Conservation (phyloP, 2,888 invertebrate species). For the Drosophila kambysellisi region DNA sequence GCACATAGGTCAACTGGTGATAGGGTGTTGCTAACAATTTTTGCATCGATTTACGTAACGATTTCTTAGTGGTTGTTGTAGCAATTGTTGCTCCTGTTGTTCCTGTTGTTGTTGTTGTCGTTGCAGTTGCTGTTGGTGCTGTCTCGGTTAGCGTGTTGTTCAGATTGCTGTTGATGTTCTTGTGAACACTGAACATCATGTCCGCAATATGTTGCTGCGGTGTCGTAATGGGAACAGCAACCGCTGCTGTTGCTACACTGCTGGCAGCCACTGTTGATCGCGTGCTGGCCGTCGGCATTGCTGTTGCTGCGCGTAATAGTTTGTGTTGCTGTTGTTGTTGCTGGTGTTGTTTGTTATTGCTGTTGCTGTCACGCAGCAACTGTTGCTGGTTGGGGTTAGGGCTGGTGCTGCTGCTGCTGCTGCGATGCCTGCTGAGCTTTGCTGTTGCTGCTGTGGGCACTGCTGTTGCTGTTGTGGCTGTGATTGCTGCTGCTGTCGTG, state of each 20-base stretch:
- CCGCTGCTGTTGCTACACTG: constrained; percentile 24
- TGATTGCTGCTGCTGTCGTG: constrained; percentile 47
- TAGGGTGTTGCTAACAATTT: constrained; percentile 79
- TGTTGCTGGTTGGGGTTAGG: constrained; percentile 40
- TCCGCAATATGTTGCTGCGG: constrained; percentile 51
- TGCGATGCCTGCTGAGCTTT: constrained; percentile 53
- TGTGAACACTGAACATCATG: constrained; percentile 66
- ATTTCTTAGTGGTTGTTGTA: constrained; percentile 68
- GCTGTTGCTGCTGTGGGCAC: constrained; percentile 38
- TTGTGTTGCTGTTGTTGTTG: constrained; percentile 42
- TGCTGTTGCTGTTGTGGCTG: constrained; percentile 43
- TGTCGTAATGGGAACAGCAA: constrained; percentile 18
- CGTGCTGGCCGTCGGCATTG: constrained; percentile 43
- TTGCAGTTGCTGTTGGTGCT: constrained; percentile 35
- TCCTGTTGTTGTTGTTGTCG: constrained; percentile 18
- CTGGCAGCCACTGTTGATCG: constrained; percentile 34
- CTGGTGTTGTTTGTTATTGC: constrained; percentile 32
- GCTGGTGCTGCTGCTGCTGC: constrained; percentile 27
- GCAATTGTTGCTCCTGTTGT: constrained; percentile 34
- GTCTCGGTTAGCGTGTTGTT: constrained; percentile 68
- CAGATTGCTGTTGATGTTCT: constrained; percentile 65
- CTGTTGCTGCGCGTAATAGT: constrained; percentile 22
- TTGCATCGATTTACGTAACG: constrained; percentile 76
- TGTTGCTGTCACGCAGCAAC: constrained; percentile 37
- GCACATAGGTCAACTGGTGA: constrained; percentile 79